Percentiles rank a stretch among this genome's conserved stretches.
Evolutionary conservation across 2,888 invertebrate species (phyloP).

Genomic region (Melanotus villosus): DNA sequence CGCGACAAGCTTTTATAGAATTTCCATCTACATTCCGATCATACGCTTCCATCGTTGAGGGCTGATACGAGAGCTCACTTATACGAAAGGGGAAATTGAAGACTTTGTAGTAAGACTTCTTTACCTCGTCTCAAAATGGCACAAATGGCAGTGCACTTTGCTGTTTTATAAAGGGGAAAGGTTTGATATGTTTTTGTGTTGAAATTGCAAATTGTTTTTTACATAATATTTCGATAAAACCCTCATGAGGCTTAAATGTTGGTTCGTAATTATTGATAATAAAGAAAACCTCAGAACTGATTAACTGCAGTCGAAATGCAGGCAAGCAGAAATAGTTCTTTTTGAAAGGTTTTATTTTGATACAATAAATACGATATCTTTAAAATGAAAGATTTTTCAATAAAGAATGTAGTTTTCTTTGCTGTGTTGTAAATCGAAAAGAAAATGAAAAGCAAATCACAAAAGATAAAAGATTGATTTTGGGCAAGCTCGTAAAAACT

Average conservation of each 20-base stretch:
- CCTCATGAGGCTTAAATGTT: neutral
- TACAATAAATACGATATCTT: too few relatives aligned
- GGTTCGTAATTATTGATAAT: too few relatives aligned
- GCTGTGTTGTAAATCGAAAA: too few relatives aligned
- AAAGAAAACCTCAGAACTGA: too few relatives aligned
- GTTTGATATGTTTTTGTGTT: neutral
- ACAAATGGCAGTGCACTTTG: slow-evolving; percentile 18
- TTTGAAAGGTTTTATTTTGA: too few relatives aligned
- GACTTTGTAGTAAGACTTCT: slow-evolving; percentile 42
- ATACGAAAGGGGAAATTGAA: slow-evolving; percentile 39
- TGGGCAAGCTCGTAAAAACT: too few relatives aligned
- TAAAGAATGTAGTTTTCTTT: too few relatives aligned
- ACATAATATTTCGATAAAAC: neutral
- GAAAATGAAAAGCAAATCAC: too few relatives aligned
- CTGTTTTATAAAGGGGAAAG: neutral
- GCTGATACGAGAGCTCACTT: slow-evolving; percentile 41
- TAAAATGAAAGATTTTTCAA: too few relatives aligned
- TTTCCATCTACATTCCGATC: slow-evolving; percentile 41
- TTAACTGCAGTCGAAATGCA: too few relatives aligned
- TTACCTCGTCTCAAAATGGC: slow-evolving; percentile 23
- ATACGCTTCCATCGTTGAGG: slow-evolving; percentile 31
- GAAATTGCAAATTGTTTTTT: neutral
- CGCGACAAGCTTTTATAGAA: slow-evolving; percentile 38
- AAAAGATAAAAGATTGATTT: too few relatives aligned
- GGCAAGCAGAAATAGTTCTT: too few relatives aligned